Conservation (phyloP, 2,888 invertebrate species). For the Macroteleia sp. region DNA sequence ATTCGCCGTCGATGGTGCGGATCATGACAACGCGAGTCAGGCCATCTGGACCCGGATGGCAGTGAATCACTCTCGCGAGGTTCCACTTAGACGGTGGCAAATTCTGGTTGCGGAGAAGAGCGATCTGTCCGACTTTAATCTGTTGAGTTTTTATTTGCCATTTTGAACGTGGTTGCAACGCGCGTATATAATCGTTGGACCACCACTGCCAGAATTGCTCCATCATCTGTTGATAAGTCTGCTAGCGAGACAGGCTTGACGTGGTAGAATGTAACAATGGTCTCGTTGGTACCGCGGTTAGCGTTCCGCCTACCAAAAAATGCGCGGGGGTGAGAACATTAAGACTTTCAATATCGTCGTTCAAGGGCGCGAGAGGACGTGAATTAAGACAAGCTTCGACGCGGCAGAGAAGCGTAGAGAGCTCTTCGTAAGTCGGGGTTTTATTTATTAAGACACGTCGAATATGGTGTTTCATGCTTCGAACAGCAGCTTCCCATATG, state of each 20-base stretch:
- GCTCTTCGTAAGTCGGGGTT: background rate
- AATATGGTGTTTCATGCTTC: background rate
- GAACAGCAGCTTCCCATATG: background rate
- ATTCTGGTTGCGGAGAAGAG: too few relatives aligned
- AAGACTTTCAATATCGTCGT: background rate
- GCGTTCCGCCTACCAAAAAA: background rate
- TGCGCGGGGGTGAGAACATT: background rate
- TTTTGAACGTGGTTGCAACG: conserved; percentile 6
- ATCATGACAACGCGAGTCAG: background rate
- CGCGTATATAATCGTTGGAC: conserved; percentile 2
- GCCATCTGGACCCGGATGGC: conserved; percentile 1
- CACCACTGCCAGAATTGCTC: conserved; percentile 9
- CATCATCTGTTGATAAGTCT: background rate
- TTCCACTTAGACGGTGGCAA: conserved; percentile 4
- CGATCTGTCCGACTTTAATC: background rate
- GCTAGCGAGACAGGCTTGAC: background rate
- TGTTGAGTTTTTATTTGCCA: background rate
- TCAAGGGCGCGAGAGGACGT: background rate
- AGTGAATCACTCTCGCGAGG: background rate
- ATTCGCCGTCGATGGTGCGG: background rate
- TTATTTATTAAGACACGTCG: background rate
- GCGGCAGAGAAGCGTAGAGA: background rate
- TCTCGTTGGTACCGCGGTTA: background rate
- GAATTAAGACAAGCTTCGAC: background rate
- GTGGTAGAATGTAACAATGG: background rate